phyloP scores from a whole-genome alignment of 2,888 invertebrate species.

The Caenorhabditis sp. region DNA sequence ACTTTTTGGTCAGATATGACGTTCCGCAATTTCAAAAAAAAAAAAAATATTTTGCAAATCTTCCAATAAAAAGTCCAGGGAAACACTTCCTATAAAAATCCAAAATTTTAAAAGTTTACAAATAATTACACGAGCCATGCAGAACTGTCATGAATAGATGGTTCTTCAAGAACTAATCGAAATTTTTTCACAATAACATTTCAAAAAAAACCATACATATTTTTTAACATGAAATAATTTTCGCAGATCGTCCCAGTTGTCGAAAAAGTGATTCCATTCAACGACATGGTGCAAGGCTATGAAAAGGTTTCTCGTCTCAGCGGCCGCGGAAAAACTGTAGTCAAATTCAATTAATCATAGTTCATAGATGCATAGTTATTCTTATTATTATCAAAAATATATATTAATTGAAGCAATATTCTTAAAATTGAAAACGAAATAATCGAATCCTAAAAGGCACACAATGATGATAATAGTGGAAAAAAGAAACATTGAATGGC shows the following conservation, averaged over 20 bases:
- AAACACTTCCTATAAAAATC: too few species aligned
- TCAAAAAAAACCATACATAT: too few species aligned
- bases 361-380: neutral
- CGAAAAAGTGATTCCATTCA: slow-evolving; percentile 80
- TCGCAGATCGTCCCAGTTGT: slow-evolving; percentile 79
- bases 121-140: too few species aligned
- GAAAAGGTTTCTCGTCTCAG: slow-evolving; percentile 70
- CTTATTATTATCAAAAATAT: neutral
- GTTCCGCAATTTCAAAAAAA: too few species aligned
- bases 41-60: too few species aligned
- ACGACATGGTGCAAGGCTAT: slow-evolving; percentile 79
- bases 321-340: slow-evolving; percentile 72
- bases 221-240: neutral
- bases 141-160: too few species aligned
- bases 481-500: neutral
- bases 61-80: too few species aligned
- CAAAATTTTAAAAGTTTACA: too few species aligned
- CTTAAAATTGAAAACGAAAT: neutral
- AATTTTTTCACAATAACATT: too few species aligned
- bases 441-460: neutral
- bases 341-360: slow-evolving; percentile 35
- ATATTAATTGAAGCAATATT: neutral
- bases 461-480: neutral
- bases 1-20: too few species aligned
- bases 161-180: too few species aligned